Evolutionary conservation across 2,113 vertebrate species (phyloP).

Genomic region (Calonectris borealis): DNA sequence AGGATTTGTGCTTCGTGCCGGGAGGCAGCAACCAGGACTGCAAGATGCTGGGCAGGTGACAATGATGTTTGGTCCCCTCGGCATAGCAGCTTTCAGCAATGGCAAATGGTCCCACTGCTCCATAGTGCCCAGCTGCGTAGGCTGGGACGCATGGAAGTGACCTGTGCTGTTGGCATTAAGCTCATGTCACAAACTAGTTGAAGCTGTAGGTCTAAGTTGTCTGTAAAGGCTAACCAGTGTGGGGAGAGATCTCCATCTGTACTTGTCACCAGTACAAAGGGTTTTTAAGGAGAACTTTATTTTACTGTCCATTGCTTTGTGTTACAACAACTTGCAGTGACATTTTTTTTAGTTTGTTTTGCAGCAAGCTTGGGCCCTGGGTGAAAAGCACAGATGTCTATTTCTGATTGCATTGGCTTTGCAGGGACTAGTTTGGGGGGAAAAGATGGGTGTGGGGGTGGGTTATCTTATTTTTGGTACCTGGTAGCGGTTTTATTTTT

Average conservation of each 20-base stretch:
- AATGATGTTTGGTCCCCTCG: neutral
- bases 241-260: constrained; percentile 30
- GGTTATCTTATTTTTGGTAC: constrained; percentile 60
- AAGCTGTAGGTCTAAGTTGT: constrained; percentile 6
- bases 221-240: constrained; percentile 27
- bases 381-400: constrained; percentile 28
- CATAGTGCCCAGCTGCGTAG: rapidly evolving
- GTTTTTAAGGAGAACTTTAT: constrained; percentile 53
- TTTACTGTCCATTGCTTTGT: constrained; percentile 70
- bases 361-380: constrained; percentile 26
- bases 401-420: constrained; percentile 35
- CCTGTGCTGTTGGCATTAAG: neutral
- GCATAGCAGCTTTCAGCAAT: neutral
- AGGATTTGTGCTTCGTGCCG: neutral
- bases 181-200: neutral
- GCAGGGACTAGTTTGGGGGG: neutral
- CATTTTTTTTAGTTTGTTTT: constrained; percentile 21
- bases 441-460: neutral
- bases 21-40: neutral
- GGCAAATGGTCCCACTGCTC: rapidly evolving
- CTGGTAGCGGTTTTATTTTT: constrained; percentile 28
- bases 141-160: neutral
- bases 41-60: neutral
- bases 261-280: constrained; percentile 10
- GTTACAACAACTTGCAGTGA: constrained; percentile 74